Conservation (phyloP, 53 echinoderm and acorn worm genomes). For the Glandiceps talaboti region DNA sequence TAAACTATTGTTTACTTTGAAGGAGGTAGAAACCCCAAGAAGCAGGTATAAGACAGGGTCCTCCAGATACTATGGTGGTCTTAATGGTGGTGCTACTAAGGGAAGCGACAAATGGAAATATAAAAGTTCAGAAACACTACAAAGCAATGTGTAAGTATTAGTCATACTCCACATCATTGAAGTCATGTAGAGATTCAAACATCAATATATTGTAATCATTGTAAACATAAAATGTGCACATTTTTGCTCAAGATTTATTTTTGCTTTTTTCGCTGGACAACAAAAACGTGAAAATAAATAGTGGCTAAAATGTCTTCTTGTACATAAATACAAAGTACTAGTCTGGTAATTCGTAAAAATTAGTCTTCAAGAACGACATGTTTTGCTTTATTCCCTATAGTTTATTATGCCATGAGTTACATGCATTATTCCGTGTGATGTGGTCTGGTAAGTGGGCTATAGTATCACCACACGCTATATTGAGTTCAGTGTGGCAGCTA, state of each 20-base stretch:
- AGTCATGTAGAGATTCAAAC: no score
- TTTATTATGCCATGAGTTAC: constrained; percentile 74
- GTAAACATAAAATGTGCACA: no score
- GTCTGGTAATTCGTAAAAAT: no score
- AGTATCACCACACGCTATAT: constrained; percentile 79
- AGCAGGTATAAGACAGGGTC: constrained; percentile 13
- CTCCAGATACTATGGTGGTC: constrained; percentile 28
- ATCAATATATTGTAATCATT: no score
- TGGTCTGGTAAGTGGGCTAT: constrained; percentile 98
- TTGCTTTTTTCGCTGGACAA: no score
- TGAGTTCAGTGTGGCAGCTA: constrained; percentile 75
- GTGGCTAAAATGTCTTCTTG: no score
- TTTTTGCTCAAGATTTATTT: no score
- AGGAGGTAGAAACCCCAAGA: constrained; percentile 55
- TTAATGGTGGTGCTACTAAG: constrained; percentile 70
- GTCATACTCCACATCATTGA: no score
- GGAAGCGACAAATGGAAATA: constrained; percentile 32
- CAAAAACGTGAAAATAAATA: no score
- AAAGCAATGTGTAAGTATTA: constrained; percentile 59
- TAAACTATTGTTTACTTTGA: no score
- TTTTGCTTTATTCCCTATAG: constrained; percentile 13
- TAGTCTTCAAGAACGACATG: no score
- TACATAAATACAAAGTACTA: no score
- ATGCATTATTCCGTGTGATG: constrained; percentile 81
- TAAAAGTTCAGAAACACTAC: constrained; percentile 41